phyloP scores from a whole-genome alignment of 2,888 invertebrate species.

The Cantharis lateralis region DNA sequence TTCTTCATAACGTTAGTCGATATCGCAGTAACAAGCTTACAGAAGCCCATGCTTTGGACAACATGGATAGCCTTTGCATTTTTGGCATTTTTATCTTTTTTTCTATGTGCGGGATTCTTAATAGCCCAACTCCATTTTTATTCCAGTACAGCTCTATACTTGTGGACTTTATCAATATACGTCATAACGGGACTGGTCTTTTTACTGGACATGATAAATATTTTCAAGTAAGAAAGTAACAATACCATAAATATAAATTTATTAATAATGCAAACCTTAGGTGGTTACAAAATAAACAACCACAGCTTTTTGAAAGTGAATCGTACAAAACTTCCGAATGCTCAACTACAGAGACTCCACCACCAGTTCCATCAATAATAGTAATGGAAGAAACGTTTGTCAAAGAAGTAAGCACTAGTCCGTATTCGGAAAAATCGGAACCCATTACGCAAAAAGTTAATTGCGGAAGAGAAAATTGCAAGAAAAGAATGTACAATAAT shows the following conservation, averaged over 20 bases:
- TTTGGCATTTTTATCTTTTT: constrained; percentile 26
- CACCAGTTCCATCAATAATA: not conserved
- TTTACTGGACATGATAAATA: not conserved
- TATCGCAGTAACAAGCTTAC: constrained; percentile 19
- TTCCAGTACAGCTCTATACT: not conserved
- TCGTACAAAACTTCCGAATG: not conserved
- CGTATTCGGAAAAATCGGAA: not conserved
- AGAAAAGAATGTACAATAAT: not conserved
- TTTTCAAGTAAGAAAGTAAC: not conserved
- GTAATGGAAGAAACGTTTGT: not conserved
- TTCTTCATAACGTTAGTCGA: constrained; percentile 29
- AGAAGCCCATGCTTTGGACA: constrained; percentile 32
- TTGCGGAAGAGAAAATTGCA: not conserved
- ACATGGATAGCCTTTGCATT: constrained; percentile 36
- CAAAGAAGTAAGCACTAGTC: not conserved
- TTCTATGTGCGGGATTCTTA: constrained; percentile 25
- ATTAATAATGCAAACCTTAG: not conserved
- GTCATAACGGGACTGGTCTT: constrained; percentile 10
- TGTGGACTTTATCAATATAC: constrained; percentile 1
- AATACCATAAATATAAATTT: not conserved
- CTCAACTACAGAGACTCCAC: not conserved
- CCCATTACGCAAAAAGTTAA: not conserved
- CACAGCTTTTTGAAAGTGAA: not conserved
- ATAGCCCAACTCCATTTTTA: not conserved
- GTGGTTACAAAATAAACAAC: not conserved